Percentiles rank a stretch among this genome's conserved stretches.
phyloP scores from a whole-genome alignment of 2,113 vertebrate genomes.

The Cephalopholis sonnerati region DNA sequence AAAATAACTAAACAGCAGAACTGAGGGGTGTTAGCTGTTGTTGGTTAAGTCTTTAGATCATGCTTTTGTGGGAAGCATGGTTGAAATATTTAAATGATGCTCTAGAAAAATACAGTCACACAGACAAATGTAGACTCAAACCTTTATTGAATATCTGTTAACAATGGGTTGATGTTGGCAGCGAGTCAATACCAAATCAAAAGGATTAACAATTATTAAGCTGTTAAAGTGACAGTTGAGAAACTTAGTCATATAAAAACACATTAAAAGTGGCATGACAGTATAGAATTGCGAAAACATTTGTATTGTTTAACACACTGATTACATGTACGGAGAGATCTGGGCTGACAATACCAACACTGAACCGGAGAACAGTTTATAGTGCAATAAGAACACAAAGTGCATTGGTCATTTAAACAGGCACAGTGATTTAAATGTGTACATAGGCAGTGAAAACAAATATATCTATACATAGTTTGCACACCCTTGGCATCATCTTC shows the following conservation, averaged over 20 bases:
- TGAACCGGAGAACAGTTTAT: not conserved
- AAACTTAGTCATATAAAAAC: not conserved
- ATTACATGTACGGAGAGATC: not conserved
- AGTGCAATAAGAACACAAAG: not conserved
- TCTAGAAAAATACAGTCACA: not conserved
- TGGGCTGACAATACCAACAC: not conserved
- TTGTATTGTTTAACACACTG: not conserved
- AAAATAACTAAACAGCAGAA: not conserved
- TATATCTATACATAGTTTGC: not conserved
- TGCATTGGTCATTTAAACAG: not conserved
- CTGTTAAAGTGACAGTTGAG: not conserved
- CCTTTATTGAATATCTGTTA: slow-evolving; percentile 8
- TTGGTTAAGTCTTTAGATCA: not conserved
- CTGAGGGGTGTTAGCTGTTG: not conserved
- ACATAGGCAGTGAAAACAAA: not conserved
- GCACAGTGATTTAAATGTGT: not conserved
- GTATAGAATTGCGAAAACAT: not conserved
- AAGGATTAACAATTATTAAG: not conserved
- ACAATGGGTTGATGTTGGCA: not conserved
- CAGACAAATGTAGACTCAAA: not conserved
- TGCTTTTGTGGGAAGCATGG: not conserved
- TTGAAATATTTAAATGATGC: not conserved
- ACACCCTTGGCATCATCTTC: not conserved
- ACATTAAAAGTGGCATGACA: not conserved
- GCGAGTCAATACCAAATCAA: not conserved